These are phyloP conservation scores for Pseudoips prasinana DNA, from an alignment of 2,888 invertebrate genomes.

Conservation along the genomic window DNA sequence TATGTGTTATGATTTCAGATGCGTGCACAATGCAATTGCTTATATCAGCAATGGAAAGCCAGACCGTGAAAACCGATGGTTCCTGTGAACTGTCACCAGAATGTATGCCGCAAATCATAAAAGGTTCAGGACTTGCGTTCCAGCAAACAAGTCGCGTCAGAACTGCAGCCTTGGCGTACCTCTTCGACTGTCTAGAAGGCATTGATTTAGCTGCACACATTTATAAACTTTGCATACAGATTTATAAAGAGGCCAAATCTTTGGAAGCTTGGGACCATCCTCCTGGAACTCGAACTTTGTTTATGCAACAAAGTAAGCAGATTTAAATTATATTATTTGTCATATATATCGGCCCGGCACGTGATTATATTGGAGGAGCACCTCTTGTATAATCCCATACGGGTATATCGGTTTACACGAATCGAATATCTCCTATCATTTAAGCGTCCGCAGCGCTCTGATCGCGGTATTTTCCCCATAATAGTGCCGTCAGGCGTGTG, in stretches of 20 bases:
- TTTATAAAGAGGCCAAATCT: constrained; percentile 72
- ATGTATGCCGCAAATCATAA: constrained; percentile 61
- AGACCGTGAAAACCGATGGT: constrained; percentile 60
- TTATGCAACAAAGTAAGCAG: constrained; percentile 72
- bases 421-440: too few species aligned
- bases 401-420: too few species aligned
- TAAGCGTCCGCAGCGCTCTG: too few species aligned
- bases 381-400: too few species aligned
- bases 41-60: constrained; percentile 71
- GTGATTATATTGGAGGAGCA: too few species aligned
- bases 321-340: not conserved
- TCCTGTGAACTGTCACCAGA: constrained; percentile 65
- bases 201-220: constrained; percentile 64
- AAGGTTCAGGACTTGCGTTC: constrained; percentile 67
- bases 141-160: constrained; percentile 69
- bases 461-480: too few species aligned
- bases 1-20: constrained; percentile 44
- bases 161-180: constrained; percentile 53
- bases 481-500: too few species aligned
- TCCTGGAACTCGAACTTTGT: constrained; percentile 65
- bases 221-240: constrained; percentile 71
- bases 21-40: constrained; percentile 74
- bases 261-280: constrained; percentile 73
- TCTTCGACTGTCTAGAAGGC: constrained; percentile 70
- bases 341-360: not conserved